Percentiles rank a stretch among this genome's conserved stretches.
These are phyloP conservation scores for Equus przewalskii DNA, from an alignment of 2,113 vertebrate genomes.

Conservation along the genomic window DNA sequence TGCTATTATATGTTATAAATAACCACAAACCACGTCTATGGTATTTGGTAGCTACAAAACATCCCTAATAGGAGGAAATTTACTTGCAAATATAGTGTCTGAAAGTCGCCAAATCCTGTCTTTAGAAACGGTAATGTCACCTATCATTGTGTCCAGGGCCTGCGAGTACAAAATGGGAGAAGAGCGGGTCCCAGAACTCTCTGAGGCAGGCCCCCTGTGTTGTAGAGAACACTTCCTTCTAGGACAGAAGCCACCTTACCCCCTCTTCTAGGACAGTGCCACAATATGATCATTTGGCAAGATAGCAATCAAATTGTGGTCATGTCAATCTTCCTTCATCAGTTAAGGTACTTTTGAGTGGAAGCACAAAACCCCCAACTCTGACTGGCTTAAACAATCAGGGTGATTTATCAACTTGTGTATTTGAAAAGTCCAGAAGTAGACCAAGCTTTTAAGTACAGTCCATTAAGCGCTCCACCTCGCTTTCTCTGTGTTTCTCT, in stretches of 20 bases:
- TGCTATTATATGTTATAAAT: not conserved
- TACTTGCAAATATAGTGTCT: not conserved
- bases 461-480: not conserved
- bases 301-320: not conserved
- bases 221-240: constrained; percentile 30
- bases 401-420: not conserved
- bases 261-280: not conserved
- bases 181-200: not conserved
- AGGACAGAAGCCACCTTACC: not conserved
- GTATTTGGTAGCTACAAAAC: not conserved
- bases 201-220: not conserved
- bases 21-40: not conserved
- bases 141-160: not conserved
- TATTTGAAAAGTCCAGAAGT: not conserved
- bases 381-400: not conserved
- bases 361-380: not conserved
- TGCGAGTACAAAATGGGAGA: not conserved
- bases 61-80: not conserved
- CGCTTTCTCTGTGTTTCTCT: not conserved
- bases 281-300: not conserved
- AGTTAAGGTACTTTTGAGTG: not conserved
- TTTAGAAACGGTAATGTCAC: not conserved
- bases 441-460: not conserved
- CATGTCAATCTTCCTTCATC: not conserved
- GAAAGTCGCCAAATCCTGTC: not conserved